These are phyloP conservation scores for Drosophila mimica DNA, from an alignment of 2,888 invertebrate species.

Conservation along the genomic window DNA sequence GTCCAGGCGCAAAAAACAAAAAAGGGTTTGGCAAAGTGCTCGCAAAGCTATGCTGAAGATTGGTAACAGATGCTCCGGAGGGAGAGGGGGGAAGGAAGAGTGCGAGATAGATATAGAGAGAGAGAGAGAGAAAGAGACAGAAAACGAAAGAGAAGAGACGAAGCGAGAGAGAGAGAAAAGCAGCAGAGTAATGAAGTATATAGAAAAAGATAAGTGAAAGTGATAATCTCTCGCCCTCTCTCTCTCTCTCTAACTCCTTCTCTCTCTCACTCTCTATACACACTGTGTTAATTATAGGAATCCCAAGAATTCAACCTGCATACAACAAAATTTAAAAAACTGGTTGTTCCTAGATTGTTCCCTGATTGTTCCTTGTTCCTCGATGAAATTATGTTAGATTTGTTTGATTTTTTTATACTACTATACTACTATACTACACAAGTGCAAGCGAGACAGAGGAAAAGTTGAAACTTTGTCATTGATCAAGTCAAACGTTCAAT, in stretches of 20 bases:
- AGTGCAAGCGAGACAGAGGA: not conserved
- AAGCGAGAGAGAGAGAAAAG: not conserved
- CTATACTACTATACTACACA: not conserved
- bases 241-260: not conserved
- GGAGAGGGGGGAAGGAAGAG: no score
- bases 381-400: no score
- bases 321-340: not conserved
- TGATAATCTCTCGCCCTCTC: not conserved
- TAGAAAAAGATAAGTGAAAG: slow-evolving; percentile 3
- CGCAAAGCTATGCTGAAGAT: slow-evolving; percentile 14
- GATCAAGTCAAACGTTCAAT: not conserved
- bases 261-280: not conserved
- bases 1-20: slow-evolving; percentile 1
- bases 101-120: not conserved
- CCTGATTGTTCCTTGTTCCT: no score
- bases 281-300: no score
- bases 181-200: not conserved
- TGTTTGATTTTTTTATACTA: no score
- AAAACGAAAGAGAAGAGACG: not conserved
- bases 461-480: not conserved
- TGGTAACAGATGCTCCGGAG: slow-evolving; percentile 20
- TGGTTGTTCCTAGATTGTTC: not conserved
- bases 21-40: slow-evolving; percentile 14
- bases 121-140: not conserved
- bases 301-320: not conserved